Evolutionary conservation across 1,140 invertebrate genomes (phyloP), one percentile per base, ranked within the genome.

Genomic region (Drosophila arawakana): DNA sequence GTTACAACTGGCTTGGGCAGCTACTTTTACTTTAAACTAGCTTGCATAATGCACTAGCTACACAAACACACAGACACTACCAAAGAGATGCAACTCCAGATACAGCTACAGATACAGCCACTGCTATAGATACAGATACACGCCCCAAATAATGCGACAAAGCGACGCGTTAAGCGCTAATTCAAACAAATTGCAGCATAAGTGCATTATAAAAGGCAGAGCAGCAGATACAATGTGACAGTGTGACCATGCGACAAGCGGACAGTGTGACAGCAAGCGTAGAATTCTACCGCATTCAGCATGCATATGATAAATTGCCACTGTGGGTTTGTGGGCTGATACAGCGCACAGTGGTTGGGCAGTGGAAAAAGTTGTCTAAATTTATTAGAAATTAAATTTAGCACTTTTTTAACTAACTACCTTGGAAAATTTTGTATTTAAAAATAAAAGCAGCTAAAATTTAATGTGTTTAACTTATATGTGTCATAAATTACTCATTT

Each of bases 171-270:
- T 73, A 49, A 55, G 47, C 43, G 73, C 76, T 86, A 86, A 86
- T 86, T 86, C 83, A 86, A 86, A 86, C 83, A 86, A 86, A 86
- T 86, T 86, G 83, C 79, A 76, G 73, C 76, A 86, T 86, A 86
- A 86, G 81, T 79, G 82, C 82, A 86, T 79, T 79, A 86, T 79
- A 81, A 86, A 81, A 84, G 78, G 63, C 78, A 85, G 81, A 85
- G 78, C 54, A 81, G 78, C 78, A 68, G 8, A 11, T 18, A 37
- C 6, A 15, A 18, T 21, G 5, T 11, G 46, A 13, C 46, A 65
- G 30, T 50, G 50, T 21, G 39, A 44, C 37, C 9, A 21, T 21
- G 55, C 39, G 50, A 73, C 62, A 74, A 68, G 80, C 73, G 80
- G 81, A 84, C 81, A 84, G 74, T 78, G 80, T 85, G 78, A 75